Base-by-base conservation (phyloP, 2,888 invertebrate genomes). In the Hemicrepidius hirtus region DNA sequence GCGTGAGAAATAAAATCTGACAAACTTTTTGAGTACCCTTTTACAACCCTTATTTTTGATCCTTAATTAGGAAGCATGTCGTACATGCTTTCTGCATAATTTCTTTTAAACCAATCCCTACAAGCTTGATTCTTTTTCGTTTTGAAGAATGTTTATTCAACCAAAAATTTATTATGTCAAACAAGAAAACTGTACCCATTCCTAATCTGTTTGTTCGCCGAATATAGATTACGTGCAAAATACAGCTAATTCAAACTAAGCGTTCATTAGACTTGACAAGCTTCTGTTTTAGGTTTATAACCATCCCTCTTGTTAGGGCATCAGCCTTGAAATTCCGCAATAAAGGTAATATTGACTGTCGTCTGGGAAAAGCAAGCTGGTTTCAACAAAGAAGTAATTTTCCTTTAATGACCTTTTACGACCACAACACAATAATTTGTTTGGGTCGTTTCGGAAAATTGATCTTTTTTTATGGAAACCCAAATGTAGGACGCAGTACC, bases 341-440 rank as follows among this genome's bases (percentile, higher is more conserved):
- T 66, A 55, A 62, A 41, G 35, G 64, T 13, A 49, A 35, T 57
- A 57, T 57, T 57, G 57, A 37, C 57, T 50, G 50, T 50, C 50
- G 64, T 64, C 64, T 64, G 64, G 64, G 64, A 64, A 64, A 64
- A 49, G 50, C 64, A 64, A 37, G 37, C 64, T 64, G 64, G 35
- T 21, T 64, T 50, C 37, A 64, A n/a, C 37, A 64, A 50, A 64
- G 50, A 64, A 64, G 50, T 37, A 64, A 64, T 64, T 64, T 63
- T 50, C 49, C 37, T 49, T 50, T 64, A 64, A 64, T 64, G 64
- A 64, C 13, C 50, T 50, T 28, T 50, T 64, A 49, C 50, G 37
- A 57, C 28, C 57, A 35, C 37, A 57, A 57, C 57, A 37, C 32
- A 57, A 37, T 37, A 18, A 37, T 32, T 57, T 18, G 37, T 20